Conservation (phyloP, 2,888 invertebrate genomes). For the Stenurella melanura region DNA sequence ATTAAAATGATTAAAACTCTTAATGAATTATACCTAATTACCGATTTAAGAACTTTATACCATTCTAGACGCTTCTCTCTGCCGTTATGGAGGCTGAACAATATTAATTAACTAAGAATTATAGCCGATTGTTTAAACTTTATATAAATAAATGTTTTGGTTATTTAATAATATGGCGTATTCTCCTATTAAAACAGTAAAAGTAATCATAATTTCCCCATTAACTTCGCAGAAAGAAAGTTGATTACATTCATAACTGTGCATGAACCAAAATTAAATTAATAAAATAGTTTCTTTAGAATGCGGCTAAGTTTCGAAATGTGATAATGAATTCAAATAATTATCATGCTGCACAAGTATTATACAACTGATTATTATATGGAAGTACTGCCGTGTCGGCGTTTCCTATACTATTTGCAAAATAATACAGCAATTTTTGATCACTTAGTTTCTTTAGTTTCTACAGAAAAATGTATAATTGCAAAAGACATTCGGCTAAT, state of each 20-base stretch:
- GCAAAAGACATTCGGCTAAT: background rate
- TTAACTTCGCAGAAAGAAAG: slow-evolving; percentile 26
- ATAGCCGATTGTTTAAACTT: slow-evolving; percentile 10
- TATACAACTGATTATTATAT: slow-evolving; percentile 18
- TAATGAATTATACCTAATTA: background rate
- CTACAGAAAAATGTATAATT: slow-evolving; percentile 2
- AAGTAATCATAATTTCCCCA: slow-evolving; percentile 27
- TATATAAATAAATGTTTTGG: slow-evolving; percentile 6
- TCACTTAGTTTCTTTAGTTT: background rate
- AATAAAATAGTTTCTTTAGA: slow-evolving; percentile 24
- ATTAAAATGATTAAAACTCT: background rate
- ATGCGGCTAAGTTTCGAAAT: slow-evolving; percentile 36
- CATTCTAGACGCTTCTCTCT: background rate
- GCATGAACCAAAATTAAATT: slow-evolving; percentile 15
- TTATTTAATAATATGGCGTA: slow-evolving; percentile 5
- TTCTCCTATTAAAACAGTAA: slow-evolving; percentile 17
- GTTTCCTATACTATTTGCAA: slow-evolving; percentile 17
- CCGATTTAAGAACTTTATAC: background rate
- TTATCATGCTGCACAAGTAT: slow-evolving; percentile 23
- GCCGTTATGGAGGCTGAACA: background rate
- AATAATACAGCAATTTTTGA: background rate
- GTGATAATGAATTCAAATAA: slow-evolving; percentile 35
- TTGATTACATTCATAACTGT: slow-evolving; percentile 20
- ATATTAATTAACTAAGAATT: background rate
- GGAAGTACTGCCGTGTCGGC: slow-evolving; percentile 4